These are phyloP conservation scores for Prunella fulvescens DNA, from an alignment of 2,113 vertebrate species.

Conservation along the genomic window DNA sequence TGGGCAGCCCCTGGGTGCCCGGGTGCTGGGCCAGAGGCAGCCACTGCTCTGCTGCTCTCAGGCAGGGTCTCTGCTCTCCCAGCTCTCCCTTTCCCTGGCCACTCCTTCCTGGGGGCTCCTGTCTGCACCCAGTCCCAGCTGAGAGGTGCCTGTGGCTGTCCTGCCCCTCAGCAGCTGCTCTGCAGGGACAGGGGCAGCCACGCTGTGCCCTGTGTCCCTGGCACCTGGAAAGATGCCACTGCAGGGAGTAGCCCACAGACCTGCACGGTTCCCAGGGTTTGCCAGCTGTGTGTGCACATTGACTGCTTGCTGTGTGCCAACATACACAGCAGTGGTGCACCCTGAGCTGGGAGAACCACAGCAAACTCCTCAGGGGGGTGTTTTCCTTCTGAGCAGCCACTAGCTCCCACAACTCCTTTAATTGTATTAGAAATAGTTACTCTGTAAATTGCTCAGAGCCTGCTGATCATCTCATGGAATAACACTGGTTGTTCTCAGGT, in stretches of 20 bases:
- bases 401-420: background rate
- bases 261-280: accelerated
- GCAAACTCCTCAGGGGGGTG: background rate
- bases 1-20: accelerated
- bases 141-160: accelerated
- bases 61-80: background rate
- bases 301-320: background rate
- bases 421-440: background rate
- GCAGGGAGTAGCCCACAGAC: background rate
- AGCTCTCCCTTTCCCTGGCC: accelerated
- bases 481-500: background rate
- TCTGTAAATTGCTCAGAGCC: background rate
- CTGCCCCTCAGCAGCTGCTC: background rate
- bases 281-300: accelerated
- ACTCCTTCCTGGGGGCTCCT: background rate
- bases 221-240: background rate
- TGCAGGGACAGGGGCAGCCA: no score
- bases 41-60: accelerated
- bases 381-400: background rate
- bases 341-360: background rate
- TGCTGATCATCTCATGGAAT: background rate
- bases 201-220: background rate
- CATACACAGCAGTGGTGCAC: background rate
- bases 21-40: background rate
- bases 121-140: background rate